phyloP scores from a whole-genome alignment of 2,888 invertebrate species.

The Drosophila nigricruria region DNA sequence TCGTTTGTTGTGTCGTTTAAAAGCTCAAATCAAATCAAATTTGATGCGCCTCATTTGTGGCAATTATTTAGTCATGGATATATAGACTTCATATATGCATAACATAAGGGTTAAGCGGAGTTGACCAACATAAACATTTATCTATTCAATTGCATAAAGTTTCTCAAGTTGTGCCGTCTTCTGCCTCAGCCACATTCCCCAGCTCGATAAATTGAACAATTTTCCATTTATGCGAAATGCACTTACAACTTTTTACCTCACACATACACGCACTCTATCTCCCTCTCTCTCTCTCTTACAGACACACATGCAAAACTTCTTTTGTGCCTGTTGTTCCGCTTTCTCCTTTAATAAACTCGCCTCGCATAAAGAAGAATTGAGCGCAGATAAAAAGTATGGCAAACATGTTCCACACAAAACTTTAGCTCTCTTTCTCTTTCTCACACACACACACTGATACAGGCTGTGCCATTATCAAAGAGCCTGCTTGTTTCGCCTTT shows the following conservation, averaged over 20 bases:
- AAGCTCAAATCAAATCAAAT: constrained; percentile 62
- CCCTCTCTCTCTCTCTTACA: too few relatives aligned
- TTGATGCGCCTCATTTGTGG: constrained; percentile 57
- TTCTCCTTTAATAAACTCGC: constrained; percentile 57
- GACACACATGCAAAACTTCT: constrained; percentile 18
- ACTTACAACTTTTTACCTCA: constrained; percentile 51
- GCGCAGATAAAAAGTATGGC: constrained; percentile 53
- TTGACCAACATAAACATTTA: constrained; percentile 56
- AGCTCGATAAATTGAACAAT: constrained; percentile 68
- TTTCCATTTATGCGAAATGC: constrained; percentile 74
- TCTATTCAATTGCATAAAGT: constrained; percentile 51
- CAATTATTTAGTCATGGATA: constrained; percentile 26
- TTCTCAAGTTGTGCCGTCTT: constrained; percentile 33
- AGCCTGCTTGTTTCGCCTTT: neutral
- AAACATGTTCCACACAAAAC: constrained; percentile 53
- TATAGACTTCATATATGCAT: constrained; percentile 10
- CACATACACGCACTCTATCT: neutral
- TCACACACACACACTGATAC: constrained; percentile 1
- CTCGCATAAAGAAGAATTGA: constrained; percentile 46
- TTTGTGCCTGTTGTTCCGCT: constrained; percentile 41
- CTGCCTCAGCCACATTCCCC: constrained; percentile 21
- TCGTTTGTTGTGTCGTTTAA: constrained; percentile 41
- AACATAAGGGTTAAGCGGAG: constrained; percentile 3
- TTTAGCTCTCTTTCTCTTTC: constrained; percentile 16
- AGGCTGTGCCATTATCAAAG: constrained; percentile 9